Base-by-base conservation (phyloP, 2,113 vertebrate species). In the Lagopus leucura region DNA sequence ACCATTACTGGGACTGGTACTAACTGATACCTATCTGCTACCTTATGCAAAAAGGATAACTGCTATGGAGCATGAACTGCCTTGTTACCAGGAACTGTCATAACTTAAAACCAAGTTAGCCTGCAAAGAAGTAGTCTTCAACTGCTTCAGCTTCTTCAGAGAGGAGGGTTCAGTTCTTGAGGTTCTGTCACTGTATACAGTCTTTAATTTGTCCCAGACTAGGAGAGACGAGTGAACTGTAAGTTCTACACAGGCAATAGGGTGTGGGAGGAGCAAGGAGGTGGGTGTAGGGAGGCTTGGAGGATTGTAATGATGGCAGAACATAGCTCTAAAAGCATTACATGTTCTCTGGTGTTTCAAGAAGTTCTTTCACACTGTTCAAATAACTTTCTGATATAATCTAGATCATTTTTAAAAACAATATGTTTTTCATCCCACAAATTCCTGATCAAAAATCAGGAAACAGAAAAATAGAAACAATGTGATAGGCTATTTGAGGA, bases 311-410 rank as follows among this genome's bases (percentile, higher is more conserved):
- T 50, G 36, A 21, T 60, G 38, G 5, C 78, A 2, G 21, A 64
- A 60, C 34, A 57, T 22, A 47, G 16, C 13, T 89, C 42, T 38
- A 61, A 47, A 74, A 82, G 34, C 52, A 50, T 70, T 72, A 25
- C 6, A 15, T 4, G 0, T 52, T 24, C 17, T 82, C 32, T 63
- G 0, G 0, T 57, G 11, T 72, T 89, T 78, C 48, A 83, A 66
- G 69, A 83, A 43, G 38, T 40, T 17, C 36, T 28, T 40, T 64
- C 61, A 28, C 11, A 11, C 61, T 64, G 38, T 64, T 64, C 25
- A 64, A 64, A 40, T 40, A 40, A 8, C 22, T 63, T 63, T 18
- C 16, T 27, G 30, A 2, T 64, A 86, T 57, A 25, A 25, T 50
- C 24, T 45, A 75, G 10, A 54, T 30, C 27, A 28, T 54, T 89